Evolutionary conservation across 2,797 vertebrate genomes (phyloP).

Genomic region (Urosaurus nigricauda): DNA sequence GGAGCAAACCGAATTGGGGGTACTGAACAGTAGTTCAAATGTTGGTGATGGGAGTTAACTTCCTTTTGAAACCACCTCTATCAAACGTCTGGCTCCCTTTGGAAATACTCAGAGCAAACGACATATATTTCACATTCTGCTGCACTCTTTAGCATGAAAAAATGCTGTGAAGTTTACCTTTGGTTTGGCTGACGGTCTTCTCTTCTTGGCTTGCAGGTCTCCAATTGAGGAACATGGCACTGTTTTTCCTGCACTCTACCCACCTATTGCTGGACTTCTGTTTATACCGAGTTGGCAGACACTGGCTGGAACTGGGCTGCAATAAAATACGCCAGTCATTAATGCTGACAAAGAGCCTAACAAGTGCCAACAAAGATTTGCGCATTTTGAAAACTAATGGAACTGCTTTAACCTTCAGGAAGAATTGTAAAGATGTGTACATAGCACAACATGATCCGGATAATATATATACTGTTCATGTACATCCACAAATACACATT

Average conservation of each 20-base stretch:
- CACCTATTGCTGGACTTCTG: conserved; percentile 93
- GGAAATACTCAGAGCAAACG: not conserved
- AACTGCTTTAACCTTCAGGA: conserved; percentile 99
- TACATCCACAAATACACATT: conserved; percentile 93
- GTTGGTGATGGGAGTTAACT: not conserved
- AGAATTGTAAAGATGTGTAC: conserved; percentile 99
- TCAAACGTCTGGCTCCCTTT: not conserved
- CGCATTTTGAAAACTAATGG: conserved; percentile 93
- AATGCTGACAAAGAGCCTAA: conserved; percentile 91
- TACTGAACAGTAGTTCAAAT: not conserved
- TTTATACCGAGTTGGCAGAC: conserved; percentile 91
- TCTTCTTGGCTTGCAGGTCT: conserved; percentile 86
- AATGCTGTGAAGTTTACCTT: not conserved
- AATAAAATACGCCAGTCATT: conserved; percentile 93
- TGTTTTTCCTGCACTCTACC: conserved; percentile 98
- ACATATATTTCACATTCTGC: not conserved
- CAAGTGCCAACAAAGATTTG: conserved; percentile 95
- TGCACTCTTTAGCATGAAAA: not conserved
- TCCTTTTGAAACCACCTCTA: not conserved
- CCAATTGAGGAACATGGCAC: conserved; percentile 96
- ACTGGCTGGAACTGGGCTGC: conserved; percentile 94
- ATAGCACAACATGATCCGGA: conserved; percentile 99
- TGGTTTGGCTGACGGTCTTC: conserved; percentile 46
- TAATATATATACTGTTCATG: conserved; percentile 98
- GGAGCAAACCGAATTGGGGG: not conserved